These are phyloP conservation scores for Amphiprion ocellaris DNA, from an alignment of 2,113 vertebrate species.

Conservation along the genomic window DNA sequence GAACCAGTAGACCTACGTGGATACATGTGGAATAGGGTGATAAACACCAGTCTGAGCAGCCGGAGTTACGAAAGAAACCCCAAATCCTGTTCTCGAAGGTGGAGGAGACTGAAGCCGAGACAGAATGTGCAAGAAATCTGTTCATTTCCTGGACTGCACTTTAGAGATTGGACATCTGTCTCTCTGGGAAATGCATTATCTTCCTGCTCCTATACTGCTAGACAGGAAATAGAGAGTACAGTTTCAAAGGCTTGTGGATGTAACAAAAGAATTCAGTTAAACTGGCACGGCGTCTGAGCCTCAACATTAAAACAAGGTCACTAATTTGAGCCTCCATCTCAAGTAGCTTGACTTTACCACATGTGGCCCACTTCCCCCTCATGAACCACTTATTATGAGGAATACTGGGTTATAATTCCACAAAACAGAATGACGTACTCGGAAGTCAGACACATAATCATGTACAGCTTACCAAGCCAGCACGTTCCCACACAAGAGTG, in stretches of 20 bases:
- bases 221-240: slow-evolving; percentile 65
- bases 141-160: slow-evolving; percentile 69
- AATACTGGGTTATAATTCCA: slow-evolving; percentile 48
- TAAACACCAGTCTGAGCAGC: slow-evolving; percentile 13
- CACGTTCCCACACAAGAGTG: not conserved
- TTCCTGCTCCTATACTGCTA: slow-evolving; percentile 43
- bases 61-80: slow-evolving; percentile 25
- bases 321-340: slow-evolving; percentile 50
- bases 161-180: slow-evolving; percentile 60
- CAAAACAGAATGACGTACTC: slow-evolving; percentile 30
- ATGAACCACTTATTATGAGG: slow-evolving; percentile 30
- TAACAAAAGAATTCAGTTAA: slow-evolving; percentile 58
- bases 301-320: slow-evolving; percentile 64
- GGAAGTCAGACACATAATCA: slow-evolving; percentile 27
- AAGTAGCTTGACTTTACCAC: slow-evolving; percentile 64
- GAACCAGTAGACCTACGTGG: not conserved
- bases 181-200: slow-evolving; percentile 79
- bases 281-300: slow-evolving; percentile 20
- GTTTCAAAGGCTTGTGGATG: slow-evolving; percentile 68
- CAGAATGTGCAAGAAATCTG: slow-evolving; percentile 61
- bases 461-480: slow-evolving; percentile 5
- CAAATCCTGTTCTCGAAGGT: slow-evolving; percentile 17
- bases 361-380: slow-evolving; percentile 63
- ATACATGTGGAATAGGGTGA: not conserved
- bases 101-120: slow-evolving; percentile 44